These are phyloP conservation scores for Drosophila melanica DNA, from an alignment of 1,140 invertebrate genomes.

Conservation along the genomic window DNA sequence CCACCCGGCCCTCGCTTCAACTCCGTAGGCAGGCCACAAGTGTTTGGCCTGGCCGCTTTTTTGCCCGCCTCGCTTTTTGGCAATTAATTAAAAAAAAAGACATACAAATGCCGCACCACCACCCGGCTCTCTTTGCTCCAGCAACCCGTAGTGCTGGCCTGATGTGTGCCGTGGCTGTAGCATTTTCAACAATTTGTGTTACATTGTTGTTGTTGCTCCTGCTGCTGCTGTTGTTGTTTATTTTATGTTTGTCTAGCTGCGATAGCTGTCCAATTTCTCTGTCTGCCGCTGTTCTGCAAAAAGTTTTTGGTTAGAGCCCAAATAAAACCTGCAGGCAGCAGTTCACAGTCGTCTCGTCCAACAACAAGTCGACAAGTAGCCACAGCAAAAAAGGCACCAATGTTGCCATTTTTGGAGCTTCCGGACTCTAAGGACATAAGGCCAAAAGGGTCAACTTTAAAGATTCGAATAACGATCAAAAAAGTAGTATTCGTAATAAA, in stretches of 20 bases:
- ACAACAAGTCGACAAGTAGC: conserved; percentile 38
- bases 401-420: conserved; percentile 61
- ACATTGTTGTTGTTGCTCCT: conserved; percentile 41
- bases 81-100: conserved; percentile 80
- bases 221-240: conserved; percentile 47
- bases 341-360: conserved; percentile 37
- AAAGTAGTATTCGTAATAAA: background rate
- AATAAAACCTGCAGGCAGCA: conserved; percentile 77
- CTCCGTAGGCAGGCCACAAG: conserved; percentile 55
- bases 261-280: conserved; percentile 64
- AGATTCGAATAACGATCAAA: background rate
- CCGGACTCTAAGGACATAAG: conserved; percentile 31
- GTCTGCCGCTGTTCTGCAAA: conserved; percentile 42
- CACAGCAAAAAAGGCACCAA: conserved; percentile 52
- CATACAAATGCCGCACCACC: conserved; percentile 24
- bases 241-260: conserved; percentile 66
- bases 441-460: conserved; percentile 5
- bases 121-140: background rate
- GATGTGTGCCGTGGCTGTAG: conserved; percentile 58
- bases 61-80: conserved; percentile 69
- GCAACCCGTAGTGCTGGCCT: background rate
- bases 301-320: conserved; percentile 63
- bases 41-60: conserved; percentile 61
- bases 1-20: background rate
- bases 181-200: conserved; percentile 76